Base-by-base conservation (phyloP, 2,797 vertebrate genomes). In the Hirundo rustica region DNA sequence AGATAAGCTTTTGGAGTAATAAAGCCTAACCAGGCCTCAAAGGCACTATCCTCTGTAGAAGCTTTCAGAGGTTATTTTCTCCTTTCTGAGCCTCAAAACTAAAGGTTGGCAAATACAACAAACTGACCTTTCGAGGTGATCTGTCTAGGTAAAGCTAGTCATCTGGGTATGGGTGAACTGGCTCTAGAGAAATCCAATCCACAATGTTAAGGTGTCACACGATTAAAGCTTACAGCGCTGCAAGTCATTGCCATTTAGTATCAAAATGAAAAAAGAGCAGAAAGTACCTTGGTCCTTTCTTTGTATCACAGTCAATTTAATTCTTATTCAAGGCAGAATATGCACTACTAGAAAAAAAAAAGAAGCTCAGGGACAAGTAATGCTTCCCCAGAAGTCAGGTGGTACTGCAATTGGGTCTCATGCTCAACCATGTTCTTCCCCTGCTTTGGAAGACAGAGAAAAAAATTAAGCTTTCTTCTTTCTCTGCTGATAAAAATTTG, bases 1-100 rank as follows among this genome's bases (percentile, higher is more conserved):
- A 48, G 65, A 51, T 62, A 91, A 96, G 89, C 65, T 91, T 88
- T 74, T 51, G 16, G 67, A 66, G 42, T 36, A 51, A n/a, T 45
- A 55, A 92, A 91, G 55, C 16, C 68, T 77, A 82, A 83, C 44
- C 21, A 67, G n/a, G 25, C 57, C 51, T 80, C 76, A 65, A 38
- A 78, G 53, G 2, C 13, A 36, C 75, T 47, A 7, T 36, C 16
- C 30, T 74, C 42, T 65, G 38, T 45, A 70, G 23, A 85, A 73
- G 42, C 1, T 14, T 76, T 89, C 40, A 68, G 4, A 67, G 10
- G 19, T 29, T 29, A 34, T 88, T 85, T 88, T 74, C 32, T 92
- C 32, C 34, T 81, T 89, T 51, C 40, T 25, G 25, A 85, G 30
- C 51, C 51, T 78, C 61, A 74, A 61, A 88, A 83, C 32, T 40